Conservation (phyloP, 2,797 vertebrate species). For the Lepus oiostolus region DNA sequence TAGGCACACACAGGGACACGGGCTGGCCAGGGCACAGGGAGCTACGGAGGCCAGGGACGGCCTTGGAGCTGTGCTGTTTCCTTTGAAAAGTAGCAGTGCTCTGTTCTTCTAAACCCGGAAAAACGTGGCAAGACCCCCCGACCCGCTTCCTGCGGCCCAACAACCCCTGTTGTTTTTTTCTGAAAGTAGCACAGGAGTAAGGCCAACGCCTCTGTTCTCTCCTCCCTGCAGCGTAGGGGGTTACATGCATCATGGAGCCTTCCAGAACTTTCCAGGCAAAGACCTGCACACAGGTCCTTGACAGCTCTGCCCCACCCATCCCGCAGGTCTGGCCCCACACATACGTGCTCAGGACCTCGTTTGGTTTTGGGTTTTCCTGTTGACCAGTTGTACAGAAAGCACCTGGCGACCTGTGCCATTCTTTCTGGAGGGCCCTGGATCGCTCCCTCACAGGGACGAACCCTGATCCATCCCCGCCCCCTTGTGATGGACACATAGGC, state of each 20-base stretch:
- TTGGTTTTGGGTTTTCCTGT: background rate
- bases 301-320: background rate
- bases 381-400: background rate
- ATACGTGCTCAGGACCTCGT: background rate
- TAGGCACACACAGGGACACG: background rate
- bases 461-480: background rate
- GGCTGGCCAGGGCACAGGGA: background rate
- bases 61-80: background rate
- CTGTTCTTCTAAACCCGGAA: conserved; percentile 51
- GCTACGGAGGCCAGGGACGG: background rate
- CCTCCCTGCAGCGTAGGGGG: background rate
- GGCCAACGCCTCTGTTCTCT: background rate
- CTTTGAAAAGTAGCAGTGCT: conserved; percentile 19
- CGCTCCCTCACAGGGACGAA: background rate
- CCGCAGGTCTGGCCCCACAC: background rate
- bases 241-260: background rate
- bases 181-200: conserved; percentile 48
- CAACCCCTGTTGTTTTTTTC: conserved; percentile 22
- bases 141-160: background rate
- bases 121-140: conserved; percentile 23
- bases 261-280: background rate
- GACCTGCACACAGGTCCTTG: background rate
- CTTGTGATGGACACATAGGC: background rate
- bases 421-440: background rate
- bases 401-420: background rate